These are phyloP conservation scores for Tyrannus savana DNA, from an alignment of 2,113 vertebrate genomes.

Conservation along the genomic window DNA sequence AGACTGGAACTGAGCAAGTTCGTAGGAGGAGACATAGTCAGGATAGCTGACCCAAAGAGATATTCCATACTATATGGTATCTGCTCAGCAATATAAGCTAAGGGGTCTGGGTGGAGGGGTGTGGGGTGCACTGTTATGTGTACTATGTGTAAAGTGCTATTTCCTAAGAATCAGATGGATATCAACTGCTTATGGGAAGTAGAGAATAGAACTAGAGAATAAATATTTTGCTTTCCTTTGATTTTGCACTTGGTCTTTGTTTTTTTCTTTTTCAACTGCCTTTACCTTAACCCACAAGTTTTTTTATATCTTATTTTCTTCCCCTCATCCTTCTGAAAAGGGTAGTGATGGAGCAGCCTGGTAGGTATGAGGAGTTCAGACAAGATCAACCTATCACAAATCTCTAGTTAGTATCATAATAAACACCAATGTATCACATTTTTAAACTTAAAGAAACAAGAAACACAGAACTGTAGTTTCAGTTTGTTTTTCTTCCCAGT, in stretches of 20 bases:
- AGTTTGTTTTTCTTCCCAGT: not conserved
- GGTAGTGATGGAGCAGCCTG: not conserved
- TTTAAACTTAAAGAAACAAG: not conserved
- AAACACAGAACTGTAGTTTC: not conserved
- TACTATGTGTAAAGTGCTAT: not conserved
- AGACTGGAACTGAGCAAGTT: not conserved
- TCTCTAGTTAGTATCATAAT: not conserved
- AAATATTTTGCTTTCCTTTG: not conserved
- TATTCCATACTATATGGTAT: not conserved
- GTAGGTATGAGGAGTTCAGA: too few species aligned
- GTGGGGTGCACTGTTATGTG: accelerated
- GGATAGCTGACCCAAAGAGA: not conserved
- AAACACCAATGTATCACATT: not conserved
- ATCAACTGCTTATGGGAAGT: not conserved
- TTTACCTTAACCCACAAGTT: not conserved
- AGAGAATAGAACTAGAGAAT: not conserved
- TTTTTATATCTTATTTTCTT: not conserved
- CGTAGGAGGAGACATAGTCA: not conserved
- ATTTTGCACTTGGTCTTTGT: not conserved
- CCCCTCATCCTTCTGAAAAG: not conserved
- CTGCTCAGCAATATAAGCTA: not conserved
- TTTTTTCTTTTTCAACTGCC: not conserved
- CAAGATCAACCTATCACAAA: not conserved
- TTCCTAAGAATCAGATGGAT: not conserved
- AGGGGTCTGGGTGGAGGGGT: not conserved